Evolutionary conservation across 35 echinoderm and acorn worm genomes (phyloP), one percentile per base, ranked within the genome.

Genomic region (Lytechinus pictus): DNA sequence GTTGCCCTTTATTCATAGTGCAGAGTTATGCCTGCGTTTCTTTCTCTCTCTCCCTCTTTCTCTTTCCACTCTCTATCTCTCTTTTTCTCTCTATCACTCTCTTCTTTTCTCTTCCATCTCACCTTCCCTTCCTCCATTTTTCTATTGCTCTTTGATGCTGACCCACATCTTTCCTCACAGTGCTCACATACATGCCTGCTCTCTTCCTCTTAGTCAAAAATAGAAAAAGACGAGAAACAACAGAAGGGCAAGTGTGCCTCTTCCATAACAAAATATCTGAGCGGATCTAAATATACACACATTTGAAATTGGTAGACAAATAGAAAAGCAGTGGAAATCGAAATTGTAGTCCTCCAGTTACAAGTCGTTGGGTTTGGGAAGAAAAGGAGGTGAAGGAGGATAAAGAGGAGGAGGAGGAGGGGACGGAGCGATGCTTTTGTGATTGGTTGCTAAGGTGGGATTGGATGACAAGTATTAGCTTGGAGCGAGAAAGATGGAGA

Each of bases 271-370:
- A 79, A 79, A 24, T 16, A 79, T n/a, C 66, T 4, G 4, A 79
- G 27, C 29, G 52, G 44, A 90, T 90, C 88, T 90, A 90, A 90
- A 90, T 90, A 90, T 90, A 90, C 88, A 90, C 88, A 54, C 52
- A 21, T 90, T 90, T 51, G 28, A 90, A 90, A 90, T 90, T 90
- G 88, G 88, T 90, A 90, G 88, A 90, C 88, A 90, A 90, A 90
- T 90, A 90, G 28, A 52, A 44, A 52, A 52, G 88, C 88, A 51
- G 11, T 90, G 33, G 66, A 90, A 90, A 90, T 52, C 52, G 29
- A 44, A 90, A 90, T 52, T 21, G 29, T 28, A 90, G 52, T 90
- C 88, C 88, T 52, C 29, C 29, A 54, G 88, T 90, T 51, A 90
- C 88, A 90, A 90, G 52, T 54, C 14, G 12, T 13, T 14, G 28